phyloP scores from a whole-genome alignment of 2,797 vertebrate genomes.

The Fratercula arctica region DNA sequence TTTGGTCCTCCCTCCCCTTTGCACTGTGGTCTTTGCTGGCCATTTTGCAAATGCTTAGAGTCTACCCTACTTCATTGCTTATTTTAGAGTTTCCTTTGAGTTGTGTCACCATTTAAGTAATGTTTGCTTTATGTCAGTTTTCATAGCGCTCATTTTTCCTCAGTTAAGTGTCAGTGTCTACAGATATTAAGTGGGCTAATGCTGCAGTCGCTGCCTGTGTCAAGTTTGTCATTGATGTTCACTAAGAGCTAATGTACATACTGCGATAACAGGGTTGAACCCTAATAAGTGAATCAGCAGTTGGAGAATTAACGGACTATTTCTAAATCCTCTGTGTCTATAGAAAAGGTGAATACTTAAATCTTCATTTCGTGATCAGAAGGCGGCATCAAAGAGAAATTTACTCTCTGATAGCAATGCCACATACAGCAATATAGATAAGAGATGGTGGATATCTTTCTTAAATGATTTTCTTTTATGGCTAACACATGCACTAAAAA shows the following conservation, averaged over 20 bases:
- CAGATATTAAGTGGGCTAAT: neutral
- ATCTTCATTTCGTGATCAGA: constrained; percentile 34
- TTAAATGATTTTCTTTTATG: constrained; percentile 10
- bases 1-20: neutral
- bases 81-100: neutral
- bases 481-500: neutral
- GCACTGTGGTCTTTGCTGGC: neutral
- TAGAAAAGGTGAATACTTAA: constrained; percentile 31
- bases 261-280: neutral
- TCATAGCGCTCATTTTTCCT: neutral
- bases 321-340: neutral
- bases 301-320: neutral
- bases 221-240: neutral
- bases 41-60: neutral
- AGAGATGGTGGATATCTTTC: neutral
- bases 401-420: neutral
- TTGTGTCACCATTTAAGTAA: neutral
- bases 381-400: neutral
- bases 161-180: neutral
- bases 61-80: neutral
- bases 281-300: neutral
- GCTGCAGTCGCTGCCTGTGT: neutral
- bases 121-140: neutral
- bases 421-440: neutral
- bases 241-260: neutral